Conservation (phyloP, 2,113 vertebrate species). For the Laticauda laticaudata region DNA sequence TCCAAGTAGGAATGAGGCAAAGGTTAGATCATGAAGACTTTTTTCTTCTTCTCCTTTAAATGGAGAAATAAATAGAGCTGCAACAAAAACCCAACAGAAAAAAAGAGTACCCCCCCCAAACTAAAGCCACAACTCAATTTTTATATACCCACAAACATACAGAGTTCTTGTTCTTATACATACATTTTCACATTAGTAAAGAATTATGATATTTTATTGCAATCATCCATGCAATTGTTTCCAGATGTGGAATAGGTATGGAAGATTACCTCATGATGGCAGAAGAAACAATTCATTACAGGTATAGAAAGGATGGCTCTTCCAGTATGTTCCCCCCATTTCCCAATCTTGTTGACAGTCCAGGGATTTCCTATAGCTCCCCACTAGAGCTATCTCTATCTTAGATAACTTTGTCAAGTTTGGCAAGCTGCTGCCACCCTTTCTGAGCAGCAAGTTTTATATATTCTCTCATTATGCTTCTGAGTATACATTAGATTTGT, state of each 20-base stretch:
- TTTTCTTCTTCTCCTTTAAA: background rate
- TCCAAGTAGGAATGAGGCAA: background rate
- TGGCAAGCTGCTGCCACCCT: background rate
- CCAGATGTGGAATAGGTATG: background rate
- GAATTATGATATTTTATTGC: background rate
- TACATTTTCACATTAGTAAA: background rate
- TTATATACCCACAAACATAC: background rate
- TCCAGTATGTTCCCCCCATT: background rate
- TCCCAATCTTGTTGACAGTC: background rate
- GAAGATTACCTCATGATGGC: background rate
- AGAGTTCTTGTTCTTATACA: background rate
- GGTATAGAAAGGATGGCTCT: background rate
- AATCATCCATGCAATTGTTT: background rate
- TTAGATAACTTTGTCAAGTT: background rate
- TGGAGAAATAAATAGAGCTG: background rate
- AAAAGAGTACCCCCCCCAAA: background rate
- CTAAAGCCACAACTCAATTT: background rate
- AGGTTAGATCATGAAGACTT: background rate
- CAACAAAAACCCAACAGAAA: background rate
- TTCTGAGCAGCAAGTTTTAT: background rate
- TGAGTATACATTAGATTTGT: background rate
- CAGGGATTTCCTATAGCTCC: background rate
- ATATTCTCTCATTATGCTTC: background rate
- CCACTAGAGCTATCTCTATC: background rate
- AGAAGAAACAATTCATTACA: background rate